Base-by-base conservation (phyloP, 2,797 vertebrate genomes). In the Enteromius afrohamiltoni region DNA sequence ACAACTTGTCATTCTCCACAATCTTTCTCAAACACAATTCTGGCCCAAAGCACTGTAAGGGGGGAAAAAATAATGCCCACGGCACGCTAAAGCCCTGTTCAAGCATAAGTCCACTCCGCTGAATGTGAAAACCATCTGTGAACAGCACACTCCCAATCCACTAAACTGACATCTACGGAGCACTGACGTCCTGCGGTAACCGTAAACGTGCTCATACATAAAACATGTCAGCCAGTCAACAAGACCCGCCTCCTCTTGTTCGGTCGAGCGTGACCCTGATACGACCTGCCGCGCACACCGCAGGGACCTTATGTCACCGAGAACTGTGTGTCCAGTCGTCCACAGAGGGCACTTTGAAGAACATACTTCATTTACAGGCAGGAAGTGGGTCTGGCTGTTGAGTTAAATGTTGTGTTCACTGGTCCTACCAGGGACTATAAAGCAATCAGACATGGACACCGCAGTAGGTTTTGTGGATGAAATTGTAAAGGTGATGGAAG, bases 191-290 rank as follows among this genome's bases (percentile, higher is more conserved):
- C 68, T 75, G 69, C 26, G 87, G 84, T 91, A 80, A 86, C 89
- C 47, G 90, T 88, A 90, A 90, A 91, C 71, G 89, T 49, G 88
- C 87, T 91, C 87, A 89, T 90, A 88, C 90, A 90, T 92, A 92
- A 94, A 94, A 89, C 89, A 92, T 85, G 74, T 75, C 81, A 62
- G 51, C 47, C 53, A 77, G 73, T 75, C 77, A 69, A 68, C 77
- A 80, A 49, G 58, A 19, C 64, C 53, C 34, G 62, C 31, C 78
- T 49, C 64, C 74, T 85, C 51, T 10, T 55, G 68, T 70, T 83
- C 77, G 23, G 53, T 60, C 26, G 7, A 78, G 75, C 67, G 13
- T 79, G 80, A 86, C 87, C 87, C 86, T 49, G 84, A 77, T 37
- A 29, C 62, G 86, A 81, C 73, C 86, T n/a, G 11, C 11, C 3